Base-by-base conservation (phyloP, 1,140 invertebrate genomes). In the Drosophila repletoides region DNA sequence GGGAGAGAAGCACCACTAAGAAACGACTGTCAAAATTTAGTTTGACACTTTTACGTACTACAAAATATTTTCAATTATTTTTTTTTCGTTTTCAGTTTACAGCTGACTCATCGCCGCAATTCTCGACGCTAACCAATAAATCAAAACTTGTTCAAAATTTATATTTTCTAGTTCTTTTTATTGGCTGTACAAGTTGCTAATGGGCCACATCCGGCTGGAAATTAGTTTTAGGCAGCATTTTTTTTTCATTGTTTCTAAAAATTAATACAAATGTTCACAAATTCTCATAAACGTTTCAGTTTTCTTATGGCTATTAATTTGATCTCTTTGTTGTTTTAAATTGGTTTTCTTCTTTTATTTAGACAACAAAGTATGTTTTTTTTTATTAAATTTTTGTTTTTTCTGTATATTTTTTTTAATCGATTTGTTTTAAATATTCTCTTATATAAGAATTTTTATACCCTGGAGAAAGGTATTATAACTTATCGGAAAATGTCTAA, bases 141-240 rank as follows among this genome's bases (percentile, higher is more conserved):
- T 58, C 31, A 28, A 17, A 45, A 36, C 29, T 49, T 22, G n/a
- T 49, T 49, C 5, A 34, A n/a, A n/a, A n/a, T n/a, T n/a, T n/a
- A n/a, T n/a, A n/a, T 12, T 49, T 34, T 7, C 5, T 34, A 3
- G 34, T 19, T 40, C 19, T 17, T 15, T 38, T 55, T 58, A 43
- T 53, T 41, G 48, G 40, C 6, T 79, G 46, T 56, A 63, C 61
- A 59, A 51, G 65, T 58, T 55, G 43, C 60, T 72, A 75, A 80
- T 67, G 67, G 64, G 56, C 52, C 43, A 64, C 46, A 41, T 80
- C 71, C 60, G 71, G 60, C 40, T 59, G 26, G 22, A 59, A 72
- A 58, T 52, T 38, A 24, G 40, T 33, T 41, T 22, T 52, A 48
- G 61, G 40, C 40, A n/a, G 21, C 48, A 26, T 15, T 15, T 53